A percentile compares a stretch with the other conserved stretches of the same genome.
Evolutionary conservation across 2,113 vertebrate species (phyloP).

Genomic region (Gasterosteus aculeatus): DNA sequence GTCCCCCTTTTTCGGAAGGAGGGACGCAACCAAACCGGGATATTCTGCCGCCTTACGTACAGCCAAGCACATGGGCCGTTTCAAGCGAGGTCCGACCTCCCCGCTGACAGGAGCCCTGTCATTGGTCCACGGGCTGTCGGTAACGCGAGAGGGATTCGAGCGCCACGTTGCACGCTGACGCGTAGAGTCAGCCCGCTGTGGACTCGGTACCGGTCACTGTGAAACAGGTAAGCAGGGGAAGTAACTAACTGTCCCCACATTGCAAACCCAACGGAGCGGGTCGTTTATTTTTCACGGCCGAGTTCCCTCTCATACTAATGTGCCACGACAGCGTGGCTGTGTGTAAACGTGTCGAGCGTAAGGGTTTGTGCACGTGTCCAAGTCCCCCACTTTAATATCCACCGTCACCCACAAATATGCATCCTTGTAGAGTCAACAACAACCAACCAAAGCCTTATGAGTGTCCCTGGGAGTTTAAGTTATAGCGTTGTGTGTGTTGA

Average conservation of each 20-base stretch:
- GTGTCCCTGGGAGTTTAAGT: not conserved
- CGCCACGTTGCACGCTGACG: conserved; percentile 85
- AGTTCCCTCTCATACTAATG: not conserved
- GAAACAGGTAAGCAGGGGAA: not conserved
- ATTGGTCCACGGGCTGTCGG: conserved; percentile 72
- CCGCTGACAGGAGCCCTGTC: conserved; percentile 3
- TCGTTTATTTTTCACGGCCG: not conserved
- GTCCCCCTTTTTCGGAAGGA: conserved; percentile 38
- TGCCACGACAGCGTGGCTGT: not conserved
- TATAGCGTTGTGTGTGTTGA: not conserved
- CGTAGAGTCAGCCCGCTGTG: not conserved
- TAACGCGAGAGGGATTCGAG: conserved; percentile 50
- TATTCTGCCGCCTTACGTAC: conserved; percentile 50
- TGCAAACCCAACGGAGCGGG: not conserved
- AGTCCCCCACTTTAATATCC: not conserved
- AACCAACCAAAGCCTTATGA: not conserved
- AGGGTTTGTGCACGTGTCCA: not conserved
- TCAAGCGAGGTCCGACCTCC: not conserved
- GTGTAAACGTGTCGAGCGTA: not conserved
- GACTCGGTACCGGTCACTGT: not conserved
- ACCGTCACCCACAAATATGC: not conserved
- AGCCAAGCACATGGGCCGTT: conserved; percentile 72
- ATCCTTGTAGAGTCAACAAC: not conserved
- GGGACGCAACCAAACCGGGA: conserved; percentile 60
- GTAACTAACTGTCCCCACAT: not conserved